phyloP scores from a whole-genome alignment of 37 sponge, comb jelly and placozoan genomes.

The Chondrilla cf. caribensis region DNA sequence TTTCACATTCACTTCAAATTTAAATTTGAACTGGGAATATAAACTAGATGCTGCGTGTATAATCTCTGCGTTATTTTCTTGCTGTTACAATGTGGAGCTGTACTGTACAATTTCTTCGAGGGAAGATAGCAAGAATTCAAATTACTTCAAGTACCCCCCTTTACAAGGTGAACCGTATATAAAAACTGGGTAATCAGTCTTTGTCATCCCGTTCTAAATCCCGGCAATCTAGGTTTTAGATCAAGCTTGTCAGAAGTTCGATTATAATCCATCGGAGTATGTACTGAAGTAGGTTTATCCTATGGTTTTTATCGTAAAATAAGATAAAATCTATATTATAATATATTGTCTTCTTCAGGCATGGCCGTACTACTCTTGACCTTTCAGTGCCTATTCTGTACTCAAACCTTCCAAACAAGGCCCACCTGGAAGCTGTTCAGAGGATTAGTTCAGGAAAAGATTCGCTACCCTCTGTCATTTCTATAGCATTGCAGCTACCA shows the following conservation, averaged over 20 bases:
- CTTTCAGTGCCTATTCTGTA: conserved; percentile 35
- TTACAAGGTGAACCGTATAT: conserved; percentile 31
- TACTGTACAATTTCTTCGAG: conserved; percentile 14
- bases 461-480: background rate
- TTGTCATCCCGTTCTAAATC: background rate
- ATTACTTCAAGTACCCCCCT: conserved; percentile 39
- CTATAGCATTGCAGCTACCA: conserved; percentile 57
- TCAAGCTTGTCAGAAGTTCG: conserved; percentile 43
- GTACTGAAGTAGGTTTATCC: conserved; percentile 46
- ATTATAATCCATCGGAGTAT: conserved; percentile 35
- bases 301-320: background rate
- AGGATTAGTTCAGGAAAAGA: background rate
- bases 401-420: conserved; percentile 60
- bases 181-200: background rate
- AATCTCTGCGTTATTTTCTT: too few relatives aligned
- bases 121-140: conserved; percentile 48
- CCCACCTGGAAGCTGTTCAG: conserved; percentile 54
- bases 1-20: too few relatives aligned
- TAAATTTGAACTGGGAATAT: background rate
- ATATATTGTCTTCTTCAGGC: conserved; percentile 31
- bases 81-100: background rate
- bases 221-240: conserved; percentile 74
- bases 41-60: background rate
- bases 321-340: background rate
- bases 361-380: conserved; percentile 40